These are phyloP conservation scores for Prenolepis imparis DNA, from an alignment of 2,888 invertebrate species.

Conservation along the genomic window DNA sequence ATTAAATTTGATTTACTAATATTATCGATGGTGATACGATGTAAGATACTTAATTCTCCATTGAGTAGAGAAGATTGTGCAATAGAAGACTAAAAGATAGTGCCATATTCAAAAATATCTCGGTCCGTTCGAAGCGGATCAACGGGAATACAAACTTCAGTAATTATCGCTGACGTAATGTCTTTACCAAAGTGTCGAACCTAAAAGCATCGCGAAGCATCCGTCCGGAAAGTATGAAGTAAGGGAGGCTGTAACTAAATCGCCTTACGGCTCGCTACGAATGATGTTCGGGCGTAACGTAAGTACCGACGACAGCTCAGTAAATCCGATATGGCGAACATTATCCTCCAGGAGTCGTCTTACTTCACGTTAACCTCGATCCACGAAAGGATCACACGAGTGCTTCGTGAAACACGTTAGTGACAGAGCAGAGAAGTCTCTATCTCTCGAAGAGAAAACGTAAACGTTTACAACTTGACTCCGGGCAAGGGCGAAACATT, in stretches of 20 bases:
- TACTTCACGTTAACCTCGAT: conserved; percentile 57
- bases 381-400: conserved; percentile 54
- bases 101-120: conserved; percentile 39
- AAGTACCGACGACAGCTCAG: conserved; percentile 58
- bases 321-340: conserved; percentile 59
- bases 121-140: background rate
- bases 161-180: conserved; percentile 56
- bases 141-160: conserved; percentile 40
- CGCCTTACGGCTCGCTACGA: conserved; percentile 60
- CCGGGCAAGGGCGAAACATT: conserved; percentile 41
- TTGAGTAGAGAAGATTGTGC: background rate
- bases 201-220: conserved; percentile 57
- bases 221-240: conserved; percentile 57
- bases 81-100: background rate
- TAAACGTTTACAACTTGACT: conserved; percentile 50
- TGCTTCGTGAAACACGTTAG: conserved; percentile 48
- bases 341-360: conserved; percentile 55
- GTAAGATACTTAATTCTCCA: background rate
- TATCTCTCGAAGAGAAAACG: conserved; percentile 43
- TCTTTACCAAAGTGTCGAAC: conserved; percentile 57
- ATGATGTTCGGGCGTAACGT: conserved; percentile 56
- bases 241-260: conserved; percentile 59
- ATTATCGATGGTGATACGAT: background rate
- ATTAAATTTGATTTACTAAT: conserved; percentile 7
- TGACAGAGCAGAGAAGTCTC: conserved; percentile 37